Evolutionary conservation across 1,140 invertebrate species (phyloP), one percentile per base, ranked within the genome.

Genomic region (Centruroides vittatus): DNA sequence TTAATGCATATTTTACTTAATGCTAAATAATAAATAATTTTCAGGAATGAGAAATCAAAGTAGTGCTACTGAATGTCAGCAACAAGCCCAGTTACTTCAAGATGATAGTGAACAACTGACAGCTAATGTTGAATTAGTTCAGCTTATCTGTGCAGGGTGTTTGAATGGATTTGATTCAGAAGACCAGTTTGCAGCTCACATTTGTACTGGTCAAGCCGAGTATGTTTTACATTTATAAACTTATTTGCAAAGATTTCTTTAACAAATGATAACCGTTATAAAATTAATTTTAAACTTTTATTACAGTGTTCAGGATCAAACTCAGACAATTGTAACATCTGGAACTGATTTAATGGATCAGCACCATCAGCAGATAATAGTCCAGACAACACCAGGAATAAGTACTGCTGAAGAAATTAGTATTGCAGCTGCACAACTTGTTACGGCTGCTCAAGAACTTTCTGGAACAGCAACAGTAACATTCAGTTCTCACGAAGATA

Each of bases 131-230:
- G 41, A 41, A 41, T 41, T 58, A 35, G 61, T 66, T 47, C 65
- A 64, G 35, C 49, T 66, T 10, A 65, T 66, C n/a, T 66, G 65
- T 58, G 63, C 65, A 36, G 63, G 65, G 6, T 66, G 65, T 34
- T 41, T 65, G 50, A 49, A 61, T 9, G 58, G 63, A 5, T 66
- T 66, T 60, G 65, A 66, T 52, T 62, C 60, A 11, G 65, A 66
- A 55, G 61, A 61, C 48, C 59, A 63, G n/a, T 66, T 66, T 50
- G 59, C 56, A 9, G 58, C 59, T 7, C 65, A 66, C 41, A 58
- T 62, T 13, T 66, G 65, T 36, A 65, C 57, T 59, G 60, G 63
- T 12, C 63, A 61, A 56, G 35, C 56, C n/a, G 52, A 47, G 63
- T 65, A 52, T 61, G 63, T 13, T 54, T 55, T 48, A 50, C 11